These are phyloP conservation scores for Serilophus lunatus DNA, from an alignment of 2,113 vertebrate species.

Conservation along the genomic window DNA sequence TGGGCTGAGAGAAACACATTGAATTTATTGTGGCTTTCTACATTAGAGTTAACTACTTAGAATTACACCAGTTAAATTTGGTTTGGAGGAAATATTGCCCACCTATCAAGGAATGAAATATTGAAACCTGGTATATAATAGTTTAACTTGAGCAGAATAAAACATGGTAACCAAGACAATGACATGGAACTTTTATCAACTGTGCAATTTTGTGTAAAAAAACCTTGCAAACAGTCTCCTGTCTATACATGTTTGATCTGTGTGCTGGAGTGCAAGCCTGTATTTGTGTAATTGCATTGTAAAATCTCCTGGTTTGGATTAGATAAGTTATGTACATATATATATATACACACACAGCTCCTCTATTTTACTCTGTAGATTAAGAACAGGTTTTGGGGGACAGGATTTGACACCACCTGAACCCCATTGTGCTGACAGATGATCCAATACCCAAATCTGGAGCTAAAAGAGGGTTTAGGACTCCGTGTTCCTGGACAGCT, in stretches of 20 bases:
- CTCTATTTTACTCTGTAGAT: neutral
- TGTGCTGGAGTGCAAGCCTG: neutral
- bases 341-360: neutral
- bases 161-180: neutral
- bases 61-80: neutral
- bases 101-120: neutral
- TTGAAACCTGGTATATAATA: neutral
- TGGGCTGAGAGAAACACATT: slow-evolving; percentile 8
- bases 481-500: neutral
- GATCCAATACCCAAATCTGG: neutral
- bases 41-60: neutral
- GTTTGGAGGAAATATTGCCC: neutral
- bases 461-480: neutral
- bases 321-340: neutral
- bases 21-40: neutral
- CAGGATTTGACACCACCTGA: neutral
- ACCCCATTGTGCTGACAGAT: neutral
- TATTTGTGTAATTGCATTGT: neutral
- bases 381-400: neutral
- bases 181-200: neutral
- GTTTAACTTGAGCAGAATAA: neutral
- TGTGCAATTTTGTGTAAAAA: neutral
- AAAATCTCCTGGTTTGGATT: neutral
- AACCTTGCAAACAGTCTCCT: neutral
- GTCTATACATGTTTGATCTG: fast-evolving